phyloP scores from a whole-genome alignment of 2,797 vertebrate genomes.

The Xerus rutilus region DNA sequence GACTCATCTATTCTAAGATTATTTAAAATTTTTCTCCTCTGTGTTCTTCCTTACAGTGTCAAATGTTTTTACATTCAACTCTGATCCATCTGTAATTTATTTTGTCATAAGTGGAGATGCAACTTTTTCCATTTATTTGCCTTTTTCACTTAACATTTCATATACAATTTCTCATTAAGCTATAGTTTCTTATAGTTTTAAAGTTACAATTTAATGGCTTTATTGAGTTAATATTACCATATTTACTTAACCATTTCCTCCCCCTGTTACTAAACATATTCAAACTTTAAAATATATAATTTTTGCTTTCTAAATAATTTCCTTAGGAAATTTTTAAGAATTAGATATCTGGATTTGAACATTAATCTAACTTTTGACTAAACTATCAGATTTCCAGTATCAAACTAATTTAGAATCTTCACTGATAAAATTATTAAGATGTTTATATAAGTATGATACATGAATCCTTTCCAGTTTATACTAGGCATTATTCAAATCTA shows the following conservation, averaged over 20 bases:
- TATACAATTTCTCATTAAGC: neutral
- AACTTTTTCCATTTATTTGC: slow-evolving; percentile 53
- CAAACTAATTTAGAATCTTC: slow-evolving; percentile 54
- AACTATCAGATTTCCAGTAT: slow-evolving; percentile 43
- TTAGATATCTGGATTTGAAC: slow-evolving; percentile 54
- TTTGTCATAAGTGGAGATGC: neutral
- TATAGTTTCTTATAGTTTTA: slow-evolving; percentile 19
- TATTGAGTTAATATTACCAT: slow-evolving; percentile 40
- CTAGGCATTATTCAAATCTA: slow-evolving; percentile 48
- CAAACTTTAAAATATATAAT: slow-evolving; percentile 25
- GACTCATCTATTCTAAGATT: neutral
- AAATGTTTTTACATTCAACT: slow-evolving; percentile 51
- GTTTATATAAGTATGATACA: neutral
- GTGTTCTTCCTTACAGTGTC: neutral
- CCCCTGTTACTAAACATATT: slow-evolving; percentile 40
- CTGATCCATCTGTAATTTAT: slow-evolving; percentile 36
- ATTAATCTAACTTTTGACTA: slow-evolving; percentile 45
- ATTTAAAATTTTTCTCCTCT: neutral
- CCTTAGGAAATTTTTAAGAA: slow-evolving; percentile 60
- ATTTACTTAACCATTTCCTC: slow-evolving; percentile 37
- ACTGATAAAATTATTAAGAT: slow-evolving; percentile 44
- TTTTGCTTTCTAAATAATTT: slow-evolving; percentile 34
- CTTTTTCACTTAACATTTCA: slow-evolving; percentile 58
- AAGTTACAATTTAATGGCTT: slow-evolving; percentile 43
- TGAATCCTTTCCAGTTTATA: neutral